A percentile compares a stretch with the other conserved stretches of the same genome.
These are phyloP conservation scores for Cyphomyrus plagiostoma DNA, from an alignment of 2,113 vertebrate genomes.

Conservation along the genomic window DNA sequence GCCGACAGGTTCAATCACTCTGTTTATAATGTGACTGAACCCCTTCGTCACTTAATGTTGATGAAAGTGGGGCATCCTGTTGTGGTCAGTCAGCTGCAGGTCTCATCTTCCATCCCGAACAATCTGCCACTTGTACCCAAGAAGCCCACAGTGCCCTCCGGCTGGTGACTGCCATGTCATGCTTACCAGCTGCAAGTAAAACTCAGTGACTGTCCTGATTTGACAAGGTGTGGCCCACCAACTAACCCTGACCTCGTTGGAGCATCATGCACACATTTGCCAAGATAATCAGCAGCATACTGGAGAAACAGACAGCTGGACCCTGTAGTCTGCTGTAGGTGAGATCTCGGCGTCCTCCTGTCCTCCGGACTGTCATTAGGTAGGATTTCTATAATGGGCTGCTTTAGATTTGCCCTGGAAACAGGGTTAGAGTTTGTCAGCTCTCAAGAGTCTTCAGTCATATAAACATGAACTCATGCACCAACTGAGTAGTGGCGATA, in stretches of 20 bases:
- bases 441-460: background rate
- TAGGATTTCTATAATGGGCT: background rate
- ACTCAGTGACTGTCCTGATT: background rate
- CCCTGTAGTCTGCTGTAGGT: background rate
- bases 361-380: background rate
- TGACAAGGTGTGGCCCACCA: background rate
- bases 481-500: too few relatives aligned
- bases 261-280: background rate
- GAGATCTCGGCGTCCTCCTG: background rate
- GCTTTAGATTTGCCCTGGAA: background rate
- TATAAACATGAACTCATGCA: conserved; percentile 6
- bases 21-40: background rate
- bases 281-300: background rate
- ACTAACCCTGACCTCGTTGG: background rate
- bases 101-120: background rate
- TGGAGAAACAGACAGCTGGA: background rate
- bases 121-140: background rate
- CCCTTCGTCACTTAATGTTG: background rate
- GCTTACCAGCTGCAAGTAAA: background rate
- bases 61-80: background rate
- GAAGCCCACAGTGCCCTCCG: background rate
- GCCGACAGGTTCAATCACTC: background rate
- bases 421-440: background rate
- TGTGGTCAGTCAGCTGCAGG: background rate
- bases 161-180: background rate